phyloP scores from a whole-genome alignment of 2,113 vertebrate genomes.

The Lasiurus cinereus region DNA sequence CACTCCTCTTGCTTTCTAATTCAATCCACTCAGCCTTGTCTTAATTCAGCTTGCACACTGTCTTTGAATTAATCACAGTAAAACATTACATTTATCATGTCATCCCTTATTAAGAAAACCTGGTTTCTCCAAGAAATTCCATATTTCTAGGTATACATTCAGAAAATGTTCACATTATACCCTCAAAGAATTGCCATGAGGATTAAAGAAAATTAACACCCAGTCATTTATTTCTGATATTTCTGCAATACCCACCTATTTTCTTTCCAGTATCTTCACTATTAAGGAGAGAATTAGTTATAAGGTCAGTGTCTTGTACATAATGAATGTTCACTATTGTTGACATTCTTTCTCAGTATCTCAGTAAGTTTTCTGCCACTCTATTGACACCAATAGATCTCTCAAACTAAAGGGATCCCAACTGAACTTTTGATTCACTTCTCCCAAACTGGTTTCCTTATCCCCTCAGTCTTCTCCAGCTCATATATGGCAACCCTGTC shows the following conservation, averaged over 20 bases:
- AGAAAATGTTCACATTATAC: not conserved
- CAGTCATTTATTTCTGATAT: not conserved
- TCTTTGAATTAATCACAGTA: slow-evolving; percentile 14
- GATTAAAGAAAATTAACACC: not conserved
- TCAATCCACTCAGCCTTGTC: not conserved
- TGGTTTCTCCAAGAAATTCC: not conserved
- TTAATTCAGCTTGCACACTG: not conserved
- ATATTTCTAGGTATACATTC: not conserved
- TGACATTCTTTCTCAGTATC: not conserved
- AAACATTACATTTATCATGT: not conserved
- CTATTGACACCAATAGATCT: not conserved
- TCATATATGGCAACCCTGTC: not conserved
- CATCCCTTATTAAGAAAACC: not conserved
- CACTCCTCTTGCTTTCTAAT: slow-evolving; percentile 21
- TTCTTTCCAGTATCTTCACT: not conserved
- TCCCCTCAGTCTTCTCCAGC: not conserved
- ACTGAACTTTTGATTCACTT: not conserved
- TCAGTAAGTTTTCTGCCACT: not conserved
- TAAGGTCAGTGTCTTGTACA: not conserved
- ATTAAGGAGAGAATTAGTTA: not conserved
- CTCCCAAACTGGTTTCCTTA: not conserved
- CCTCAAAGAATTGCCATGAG: not conserved
- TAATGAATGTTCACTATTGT: not conserved
- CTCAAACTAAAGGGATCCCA: not conserved
- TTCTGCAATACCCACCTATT: not conserved